phyloP scores from a whole-genome alignment of 2,888 invertebrate species.

The Scaptomyza parva region DNA sequence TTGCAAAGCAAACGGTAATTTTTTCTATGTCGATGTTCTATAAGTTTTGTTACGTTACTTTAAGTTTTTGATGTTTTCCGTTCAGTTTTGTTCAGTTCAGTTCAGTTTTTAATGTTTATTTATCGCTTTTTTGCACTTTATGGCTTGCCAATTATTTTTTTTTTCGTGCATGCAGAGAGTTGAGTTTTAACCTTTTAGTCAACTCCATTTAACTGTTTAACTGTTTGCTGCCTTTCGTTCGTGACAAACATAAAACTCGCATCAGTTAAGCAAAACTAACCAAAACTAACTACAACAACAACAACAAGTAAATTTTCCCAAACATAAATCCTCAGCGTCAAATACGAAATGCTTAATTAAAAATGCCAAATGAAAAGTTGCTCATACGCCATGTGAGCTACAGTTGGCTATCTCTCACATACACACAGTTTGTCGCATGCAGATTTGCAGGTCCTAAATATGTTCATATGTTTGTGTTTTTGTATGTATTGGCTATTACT shows the following conservation, averaged over 20 bases:
- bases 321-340: constrained; percentile 54
- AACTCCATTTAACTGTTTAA: constrained; percentile 21
- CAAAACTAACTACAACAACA: no score
- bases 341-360: constrained; percentile 55
- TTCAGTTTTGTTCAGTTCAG: constrained; percentile 15
- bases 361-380: constrained; percentile 49
- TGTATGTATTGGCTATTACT: constrained; percentile 68
- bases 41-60: constrained; percentile 1
- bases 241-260: constrained; percentile 29
- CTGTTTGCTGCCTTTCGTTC: constrained; percentile 19
- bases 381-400: constrained; percentile 53
- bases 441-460: constrained; percentile 71
- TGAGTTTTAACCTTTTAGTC: constrained; percentile 6
- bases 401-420: not conserved
- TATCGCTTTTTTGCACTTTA: constrained; percentile 1
- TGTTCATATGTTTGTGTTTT: constrained; percentile 18
- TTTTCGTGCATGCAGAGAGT: not conserved
- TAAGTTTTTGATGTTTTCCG: constrained; percentile 6
- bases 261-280: constrained; percentile 38
- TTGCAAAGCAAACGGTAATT: constrained; percentile 84
- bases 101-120: constrained; percentile 1
- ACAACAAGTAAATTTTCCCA: constrained; percentile 34
- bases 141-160: not conserved
- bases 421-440: constrained; percentile 46
- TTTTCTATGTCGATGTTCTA: constrained; percentile 46